phyloP scores from a whole-genome alignment of 2,797 vertebrate genomes.

The Psittacula echo region DNA sequence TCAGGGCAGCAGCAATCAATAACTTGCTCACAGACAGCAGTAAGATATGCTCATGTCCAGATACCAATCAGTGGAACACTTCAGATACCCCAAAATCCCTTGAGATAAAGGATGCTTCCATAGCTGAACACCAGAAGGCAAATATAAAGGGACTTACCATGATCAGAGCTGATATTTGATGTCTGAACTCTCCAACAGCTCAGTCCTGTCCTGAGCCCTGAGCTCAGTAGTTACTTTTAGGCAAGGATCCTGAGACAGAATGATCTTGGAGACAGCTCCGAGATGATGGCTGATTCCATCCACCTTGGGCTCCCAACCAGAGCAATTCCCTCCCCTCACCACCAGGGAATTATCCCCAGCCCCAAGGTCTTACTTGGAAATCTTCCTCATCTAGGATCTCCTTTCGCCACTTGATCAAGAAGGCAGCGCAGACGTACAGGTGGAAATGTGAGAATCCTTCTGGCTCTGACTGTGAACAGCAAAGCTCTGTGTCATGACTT shows the following conservation, averaged over 20 bases:
- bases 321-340: background rate
- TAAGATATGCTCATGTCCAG: background rate
- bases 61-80: background rate
- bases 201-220: background rate
- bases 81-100: background rate
- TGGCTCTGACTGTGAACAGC: constrained; percentile 86
- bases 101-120: background rate
- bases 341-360: background rate
- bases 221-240: background rate
- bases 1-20: background rate
- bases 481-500: background rate
- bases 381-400: constrained; percentile 97
- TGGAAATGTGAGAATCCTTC: constrained; percentile 99
- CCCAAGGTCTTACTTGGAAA: constrained; percentile 86
- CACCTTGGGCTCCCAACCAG: background rate
- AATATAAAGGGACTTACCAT: fast-evolving
- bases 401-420: constrained; percentile 97
- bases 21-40: background rate
- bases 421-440: constrained; percentile 97
- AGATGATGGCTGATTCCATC: background rate
- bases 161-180: background rate
- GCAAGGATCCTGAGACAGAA: background rate
- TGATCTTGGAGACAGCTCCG: background rate
- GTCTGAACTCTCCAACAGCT: background rate
- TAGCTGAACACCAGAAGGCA: background rate